phyloP scores from a whole-genome alignment of 1,140 invertebrate species.

The Bombus confusus region DNA sequence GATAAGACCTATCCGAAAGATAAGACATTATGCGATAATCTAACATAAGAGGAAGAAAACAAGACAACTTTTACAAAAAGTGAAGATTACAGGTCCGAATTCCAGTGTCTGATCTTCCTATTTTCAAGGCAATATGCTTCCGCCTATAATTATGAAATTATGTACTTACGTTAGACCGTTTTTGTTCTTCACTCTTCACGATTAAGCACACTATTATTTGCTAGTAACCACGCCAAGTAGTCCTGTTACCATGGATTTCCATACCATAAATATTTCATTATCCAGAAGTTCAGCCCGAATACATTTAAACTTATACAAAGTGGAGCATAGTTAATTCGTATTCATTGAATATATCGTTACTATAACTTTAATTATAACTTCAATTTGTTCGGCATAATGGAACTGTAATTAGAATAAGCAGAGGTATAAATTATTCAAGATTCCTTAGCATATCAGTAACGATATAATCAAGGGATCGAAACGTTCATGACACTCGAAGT shows the following conservation, averaged over 20 bases:
- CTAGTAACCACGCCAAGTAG: background rate
- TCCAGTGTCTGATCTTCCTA: too few relatives aligned
- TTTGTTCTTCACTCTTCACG: background rate
- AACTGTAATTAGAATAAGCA: background rate
- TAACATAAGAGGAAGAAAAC: too few relatives aligned
- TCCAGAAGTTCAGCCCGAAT: background rate
- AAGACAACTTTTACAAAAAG: too few relatives aligned
- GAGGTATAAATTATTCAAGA: background rate
- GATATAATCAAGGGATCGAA: background rate
- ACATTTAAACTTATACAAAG: constrained; percentile 8
- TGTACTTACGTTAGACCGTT: too few relatives aligned
- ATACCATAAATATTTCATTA: background rate
- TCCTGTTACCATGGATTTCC: background rate
- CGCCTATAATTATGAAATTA: too few relatives aligned
- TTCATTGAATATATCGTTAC: background rate
- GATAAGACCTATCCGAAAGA: too few relatives aligned
- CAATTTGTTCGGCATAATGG: background rate
- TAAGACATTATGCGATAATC: too few relatives aligned
- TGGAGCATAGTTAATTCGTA: background rate
- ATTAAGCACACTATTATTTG: background rate
- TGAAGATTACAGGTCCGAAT: too few relatives aligned
- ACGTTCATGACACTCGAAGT: background rate
- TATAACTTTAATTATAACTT: background rate
- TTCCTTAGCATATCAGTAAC: background rate
- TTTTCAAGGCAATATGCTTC: too few relatives aligned